These are phyloP conservation scores for Zoanthus sansibaricus DNA, from an alignment of 92 coral and sea anemone genomes.

Conservation along the genomic window DNA sequence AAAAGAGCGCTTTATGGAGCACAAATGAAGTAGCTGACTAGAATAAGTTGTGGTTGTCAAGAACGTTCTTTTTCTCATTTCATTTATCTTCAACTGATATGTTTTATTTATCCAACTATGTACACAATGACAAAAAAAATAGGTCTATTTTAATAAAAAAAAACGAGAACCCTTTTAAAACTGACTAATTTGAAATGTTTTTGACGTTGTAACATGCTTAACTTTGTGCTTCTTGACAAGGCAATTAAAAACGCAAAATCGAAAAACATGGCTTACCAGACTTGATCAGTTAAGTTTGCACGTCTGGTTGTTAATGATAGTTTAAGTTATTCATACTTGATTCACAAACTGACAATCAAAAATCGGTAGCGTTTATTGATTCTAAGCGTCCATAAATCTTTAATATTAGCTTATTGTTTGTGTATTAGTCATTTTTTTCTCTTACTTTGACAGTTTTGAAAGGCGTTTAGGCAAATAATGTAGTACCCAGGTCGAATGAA, in stretches of 20 bases:
- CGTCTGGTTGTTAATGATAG: not conserved
- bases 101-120: not conserved
- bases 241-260: not conserved
- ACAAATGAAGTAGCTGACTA: not conserved
- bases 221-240: not conserved
- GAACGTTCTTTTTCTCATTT: not conserved
- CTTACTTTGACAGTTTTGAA: too few species aligned
- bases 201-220: not conserved
- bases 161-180: not conserved
- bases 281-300: not conserved
- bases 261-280: not conserved
- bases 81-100: not conserved
- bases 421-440: not conserved
- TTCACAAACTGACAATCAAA: not conserved
- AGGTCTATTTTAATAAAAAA: not conserved
- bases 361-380: not conserved
- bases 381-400: not conserved
- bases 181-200: not conserved
- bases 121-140: not conserved
- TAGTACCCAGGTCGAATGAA: too few species aligned
- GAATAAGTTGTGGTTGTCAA: not conserved
- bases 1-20: not conserved
- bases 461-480: too few species aligned
- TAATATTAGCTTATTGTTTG: not conserved
- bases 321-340: not conserved